Conservation (phyloP, 1,140 invertebrate species). For the Pectinophora gossypiella region DNA sequence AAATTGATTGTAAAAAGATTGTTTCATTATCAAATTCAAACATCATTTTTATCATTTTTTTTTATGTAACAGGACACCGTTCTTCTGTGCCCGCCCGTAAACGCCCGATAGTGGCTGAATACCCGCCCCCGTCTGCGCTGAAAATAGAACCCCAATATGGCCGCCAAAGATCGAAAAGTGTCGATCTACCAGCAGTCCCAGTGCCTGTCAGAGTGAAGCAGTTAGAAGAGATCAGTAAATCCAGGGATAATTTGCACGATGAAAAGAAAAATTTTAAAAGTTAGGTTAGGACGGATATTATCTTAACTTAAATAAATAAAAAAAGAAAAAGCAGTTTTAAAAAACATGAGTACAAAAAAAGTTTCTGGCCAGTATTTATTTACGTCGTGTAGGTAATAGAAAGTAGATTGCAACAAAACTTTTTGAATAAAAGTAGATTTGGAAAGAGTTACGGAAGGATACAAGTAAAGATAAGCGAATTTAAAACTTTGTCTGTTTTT, state of each 20-base stretch:
- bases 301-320: conserved; percentile 3
- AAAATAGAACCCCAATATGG: conserved; percentile 38
- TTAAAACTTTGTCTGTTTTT: no score
- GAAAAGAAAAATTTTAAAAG: conserved; percentile 20
- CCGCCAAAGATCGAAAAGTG: conserved; percentile 46
- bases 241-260: no score
- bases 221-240: conserved; percentile 44
- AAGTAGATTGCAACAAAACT: neutral
- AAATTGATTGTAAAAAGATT: no score
- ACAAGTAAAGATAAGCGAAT: no score
- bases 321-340: conserved; percentile 4
- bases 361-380: neutral
- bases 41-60: no score
- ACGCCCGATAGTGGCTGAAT: conserved; percentile 41
- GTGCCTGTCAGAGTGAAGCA: conserved; percentile 68
- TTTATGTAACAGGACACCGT: neutral
- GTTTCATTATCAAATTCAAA: no score
- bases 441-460: no score
- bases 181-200: conserved; percentile 66
- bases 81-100: conserved; percentile 22
- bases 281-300: neutral
- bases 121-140: conserved; percentile 37
- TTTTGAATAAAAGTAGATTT: no score
- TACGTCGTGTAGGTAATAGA: neutral
- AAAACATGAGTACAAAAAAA: neutral